A percentile compares a stretch with the other conserved stretches of the same genome.
Conservation (phyloP, 2,113 vertebrate genomes). For the Bubo blakistoni region DNA sequence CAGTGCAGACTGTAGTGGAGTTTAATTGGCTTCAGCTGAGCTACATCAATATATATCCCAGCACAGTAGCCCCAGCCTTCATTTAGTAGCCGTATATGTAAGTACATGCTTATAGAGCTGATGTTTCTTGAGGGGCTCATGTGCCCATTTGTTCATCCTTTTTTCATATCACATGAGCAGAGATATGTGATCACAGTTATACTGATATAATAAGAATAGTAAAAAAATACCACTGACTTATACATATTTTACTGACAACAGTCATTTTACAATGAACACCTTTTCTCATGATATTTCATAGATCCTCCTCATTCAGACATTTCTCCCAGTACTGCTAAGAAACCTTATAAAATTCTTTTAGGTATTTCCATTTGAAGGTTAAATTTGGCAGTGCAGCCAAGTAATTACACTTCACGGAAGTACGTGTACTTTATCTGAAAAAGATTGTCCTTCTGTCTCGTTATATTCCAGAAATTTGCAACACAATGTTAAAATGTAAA, state of each 20-base stretch:
- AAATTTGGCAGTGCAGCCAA: background rate
- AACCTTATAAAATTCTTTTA: background rate
- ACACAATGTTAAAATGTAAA: background rate
- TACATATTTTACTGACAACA: background rate
- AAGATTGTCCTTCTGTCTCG: background rate
- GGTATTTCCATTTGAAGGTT: background rate
- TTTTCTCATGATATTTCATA: background rate
- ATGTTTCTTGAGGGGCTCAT: background rate
- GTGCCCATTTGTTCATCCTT: background rate
- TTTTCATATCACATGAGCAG: background rate
- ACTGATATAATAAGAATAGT: background rate
- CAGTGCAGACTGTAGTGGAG: background rate
- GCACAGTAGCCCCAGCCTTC: background rate
- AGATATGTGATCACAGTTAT: background rate
- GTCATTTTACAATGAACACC: background rate
- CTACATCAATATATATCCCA: background rate
- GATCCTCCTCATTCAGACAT: background rate
- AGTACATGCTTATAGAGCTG: background rate
- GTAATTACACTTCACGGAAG: accelerated
- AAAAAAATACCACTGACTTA: background rate
- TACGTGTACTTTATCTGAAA: background rate
- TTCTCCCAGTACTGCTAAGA: background rate
- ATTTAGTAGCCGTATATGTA: background rate
- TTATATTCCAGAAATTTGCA: background rate
- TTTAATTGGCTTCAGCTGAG: background rate